Evolutionary conservation across 2,113 vertebrate genomes (phyloP).

Genomic region (Herpetotheres cachinnans): DNA sequence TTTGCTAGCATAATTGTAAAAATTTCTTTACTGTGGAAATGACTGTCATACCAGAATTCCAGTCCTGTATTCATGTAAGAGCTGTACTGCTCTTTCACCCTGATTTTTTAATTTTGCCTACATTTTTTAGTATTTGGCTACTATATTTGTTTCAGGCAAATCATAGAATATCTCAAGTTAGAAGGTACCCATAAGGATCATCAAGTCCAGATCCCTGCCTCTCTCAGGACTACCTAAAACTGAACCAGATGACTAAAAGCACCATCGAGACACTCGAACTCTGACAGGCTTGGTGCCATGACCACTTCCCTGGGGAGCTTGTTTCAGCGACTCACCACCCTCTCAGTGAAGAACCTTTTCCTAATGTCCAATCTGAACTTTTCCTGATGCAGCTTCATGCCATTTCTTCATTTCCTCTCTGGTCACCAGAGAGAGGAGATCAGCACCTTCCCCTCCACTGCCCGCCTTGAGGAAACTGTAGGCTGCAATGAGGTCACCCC

Average conservation of each 20-base stretch:
- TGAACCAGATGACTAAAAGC: not conserved
- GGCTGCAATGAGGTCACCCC: not conserved
- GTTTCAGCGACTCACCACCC: rapidly evolving
- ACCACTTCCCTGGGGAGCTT: not conserved
- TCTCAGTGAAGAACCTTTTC: not conserved
- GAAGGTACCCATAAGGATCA: not conserved
- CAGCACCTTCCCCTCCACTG: not conserved
- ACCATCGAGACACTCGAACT: not conserved
- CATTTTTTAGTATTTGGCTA: not conserved
- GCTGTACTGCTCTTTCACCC: not conserved
- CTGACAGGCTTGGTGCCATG: not conserved
- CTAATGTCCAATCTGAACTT: not conserved
- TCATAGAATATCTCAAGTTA: not conserved
- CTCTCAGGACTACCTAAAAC: not conserved
- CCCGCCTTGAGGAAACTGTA: not conserved
- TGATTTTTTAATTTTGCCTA: not conserved
- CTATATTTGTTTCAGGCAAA: not conserved
- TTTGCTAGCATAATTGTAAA: not conserved
- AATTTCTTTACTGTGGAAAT: not conserved
- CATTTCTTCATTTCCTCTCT: not conserved
- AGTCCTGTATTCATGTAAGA: not conserved
- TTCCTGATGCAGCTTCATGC: rapidly evolving
- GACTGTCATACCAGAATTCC: not conserved
- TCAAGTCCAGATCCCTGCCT: rapidly evolving
- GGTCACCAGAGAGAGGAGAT: not conserved